phyloP scores from a whole-genome alignment of 2,888 invertebrate genomes.

The Trachelus stipa region DNA sequence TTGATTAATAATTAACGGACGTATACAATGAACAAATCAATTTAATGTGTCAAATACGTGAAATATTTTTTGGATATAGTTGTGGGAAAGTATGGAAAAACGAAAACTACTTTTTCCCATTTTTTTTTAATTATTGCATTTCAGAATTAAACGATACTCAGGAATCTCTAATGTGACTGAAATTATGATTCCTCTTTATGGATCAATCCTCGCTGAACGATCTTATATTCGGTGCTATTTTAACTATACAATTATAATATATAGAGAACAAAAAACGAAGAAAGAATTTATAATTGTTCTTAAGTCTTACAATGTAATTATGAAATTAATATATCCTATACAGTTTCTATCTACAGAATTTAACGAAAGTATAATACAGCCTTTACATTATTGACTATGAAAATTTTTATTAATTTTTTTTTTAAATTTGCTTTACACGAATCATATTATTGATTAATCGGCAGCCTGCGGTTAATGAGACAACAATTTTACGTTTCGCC shows the following conservation, averaged over 20 bases:
- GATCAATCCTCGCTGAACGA: background rate
- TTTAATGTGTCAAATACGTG: background rate
- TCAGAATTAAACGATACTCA: background rate
- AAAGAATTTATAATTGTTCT: too few species aligned
- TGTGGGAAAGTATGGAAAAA: background rate
- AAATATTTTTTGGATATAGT: background rate
- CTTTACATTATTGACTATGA: background rate
- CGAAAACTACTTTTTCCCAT: background rate
- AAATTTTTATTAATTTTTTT: background rate
- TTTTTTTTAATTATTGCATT: background rate
- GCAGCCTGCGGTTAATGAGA: background rate
- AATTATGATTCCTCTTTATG: background rate
- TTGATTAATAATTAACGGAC: background rate
- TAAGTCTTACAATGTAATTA: too few species aligned
- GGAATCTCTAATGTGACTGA: background rate
- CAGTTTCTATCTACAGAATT: background rate
- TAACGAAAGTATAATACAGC: background rate
- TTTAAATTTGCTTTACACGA: background rate
- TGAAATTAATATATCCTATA: background rate
- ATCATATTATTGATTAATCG: background rate
- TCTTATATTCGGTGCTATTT: background rate
- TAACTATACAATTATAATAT: background rate
- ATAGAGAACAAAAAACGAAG: background rate
- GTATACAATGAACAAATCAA: background rate
- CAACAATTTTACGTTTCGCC: background rate